Conservation (phyloP, 1,140 invertebrate genomes). For the Pseudomyrmex cubaensis region DNA sequence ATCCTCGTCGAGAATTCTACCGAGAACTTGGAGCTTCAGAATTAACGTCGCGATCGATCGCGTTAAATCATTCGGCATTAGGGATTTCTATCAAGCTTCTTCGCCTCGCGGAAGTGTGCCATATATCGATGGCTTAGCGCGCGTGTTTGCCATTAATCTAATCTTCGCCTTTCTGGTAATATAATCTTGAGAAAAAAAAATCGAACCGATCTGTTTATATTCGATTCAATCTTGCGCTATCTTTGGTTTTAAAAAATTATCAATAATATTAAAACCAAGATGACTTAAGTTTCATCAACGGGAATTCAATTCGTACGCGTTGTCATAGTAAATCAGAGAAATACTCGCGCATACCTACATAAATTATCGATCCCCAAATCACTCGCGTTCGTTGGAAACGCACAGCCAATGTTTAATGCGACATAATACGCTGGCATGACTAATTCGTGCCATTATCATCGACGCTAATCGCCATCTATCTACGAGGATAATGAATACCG, state of each 20-base stretch:
- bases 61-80: constrained; percentile 8
- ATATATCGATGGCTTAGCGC: not conserved
- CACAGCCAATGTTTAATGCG: constrained; percentile 49
- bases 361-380: constrained; percentile 36
- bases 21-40: constrained; percentile 5
- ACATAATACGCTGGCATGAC: constrained; percentile 53
- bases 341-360: not conserved
- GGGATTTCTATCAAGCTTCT: not conserved
- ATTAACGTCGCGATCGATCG: constrained; percentile 28
- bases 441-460: constrained; percentile 52
- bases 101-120: not conserved
- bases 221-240: no score
- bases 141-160: not conserved
- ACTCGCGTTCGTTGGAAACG: constrained; percentile 18
- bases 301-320: not conserved
- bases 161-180: no score
- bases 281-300: not conserved
- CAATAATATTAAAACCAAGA: not conserved
- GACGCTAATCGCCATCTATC: constrained; percentile 54
- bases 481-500: constrained; percentile 54
- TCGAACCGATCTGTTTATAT: no score
- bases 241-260: not conserved
- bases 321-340: constrained; percentile 14
- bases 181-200: no score
- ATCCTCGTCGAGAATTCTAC: constrained; percentile 8